Evolutionary conservation across 2,113 vertebrate genomes (phyloP).

Genomic region (Neotoma lepida): DNA sequence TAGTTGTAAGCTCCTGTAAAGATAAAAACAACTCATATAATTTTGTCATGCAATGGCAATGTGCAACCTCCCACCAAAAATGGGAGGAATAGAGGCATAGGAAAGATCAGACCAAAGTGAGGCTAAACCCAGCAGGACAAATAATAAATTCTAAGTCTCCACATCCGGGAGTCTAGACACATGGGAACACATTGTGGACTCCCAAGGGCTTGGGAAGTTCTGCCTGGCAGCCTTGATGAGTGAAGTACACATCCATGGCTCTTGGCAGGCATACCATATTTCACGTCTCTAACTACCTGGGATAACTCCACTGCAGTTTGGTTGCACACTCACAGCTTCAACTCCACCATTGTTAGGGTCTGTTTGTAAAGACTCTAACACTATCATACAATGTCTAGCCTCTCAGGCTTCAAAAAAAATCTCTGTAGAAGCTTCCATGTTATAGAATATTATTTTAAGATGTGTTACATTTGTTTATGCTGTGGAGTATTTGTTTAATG

Average conservation of each 20-base stretch:
- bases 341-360: rapidly evolving
- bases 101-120: neutral
- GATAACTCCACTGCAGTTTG: neutral
- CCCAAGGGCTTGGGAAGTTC: neutral
- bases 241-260: too few species aligned
- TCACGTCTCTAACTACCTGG: neutral
- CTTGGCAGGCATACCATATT: neutral
- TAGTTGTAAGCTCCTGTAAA: neutral
- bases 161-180: too few species aligned
- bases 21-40: neutral
- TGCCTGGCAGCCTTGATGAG: neutral
- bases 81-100: neutral
- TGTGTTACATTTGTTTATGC: too few species aligned
- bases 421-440: neutral
- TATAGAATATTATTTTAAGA: too few species aligned
- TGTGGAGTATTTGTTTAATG: too few species aligned
- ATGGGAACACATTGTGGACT: neutral
- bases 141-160: neutral
- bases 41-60: neutral
- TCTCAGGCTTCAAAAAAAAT: neutral
- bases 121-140: neutral
- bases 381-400: neutral
- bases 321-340: neutral
- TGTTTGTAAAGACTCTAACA: neutral
- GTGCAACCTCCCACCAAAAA: neutral